Base-by-base conservation (phyloP, 1,140 invertebrate species). In the Arctopsyche grandis region DNA sequence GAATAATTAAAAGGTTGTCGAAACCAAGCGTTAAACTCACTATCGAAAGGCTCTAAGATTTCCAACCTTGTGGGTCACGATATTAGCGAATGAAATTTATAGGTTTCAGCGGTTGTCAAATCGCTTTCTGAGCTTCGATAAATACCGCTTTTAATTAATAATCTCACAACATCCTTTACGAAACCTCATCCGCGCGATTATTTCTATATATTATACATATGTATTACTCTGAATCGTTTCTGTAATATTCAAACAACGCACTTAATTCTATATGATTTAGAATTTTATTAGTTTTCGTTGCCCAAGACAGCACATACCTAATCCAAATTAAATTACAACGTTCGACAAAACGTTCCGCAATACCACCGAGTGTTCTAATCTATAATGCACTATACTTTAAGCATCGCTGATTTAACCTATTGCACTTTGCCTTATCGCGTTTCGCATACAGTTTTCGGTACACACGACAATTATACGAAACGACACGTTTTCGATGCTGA, bases 31-130 rank as follows among this genome's bases (percentile, higher is more conserved):
- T 60, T 60, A 9, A 52, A 19, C 48, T 52, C 12, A 19, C 48
- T 60, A 60, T 60, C 16, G 56, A 60, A 60, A 60, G 56, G 56
- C 16, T 60, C 1, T 60, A 19, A 1, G 56, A 60, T 21, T 19
- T 19, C n/a, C 16, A 60, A 19, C 56, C 56, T 60, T 60, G 56
- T 19, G 56, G 56, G 48, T 52, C 48, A 52, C 48, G 48, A 52
- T 52, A 19, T 10, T 60, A 9, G 3, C n/a, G 21, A 19, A 21
- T 60, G 3, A 60, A 60, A 60, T 60, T 19, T 60, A 60, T 60
- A 60, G 16, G 16, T 19, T 19, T 60, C 16, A 19, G n/a, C 56
- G 56, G 5, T 60, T 60, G 14, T 19, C 14, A 60, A 60, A 60
- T 19, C 9, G 9, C 9, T 38, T 38, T 38, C 29, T 38, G 7